These are phyloP conservation scores for Agrilus planipennis DNA, from an alignment of 1,140 invertebrate genomes.

Conservation along the genomic window DNA sequence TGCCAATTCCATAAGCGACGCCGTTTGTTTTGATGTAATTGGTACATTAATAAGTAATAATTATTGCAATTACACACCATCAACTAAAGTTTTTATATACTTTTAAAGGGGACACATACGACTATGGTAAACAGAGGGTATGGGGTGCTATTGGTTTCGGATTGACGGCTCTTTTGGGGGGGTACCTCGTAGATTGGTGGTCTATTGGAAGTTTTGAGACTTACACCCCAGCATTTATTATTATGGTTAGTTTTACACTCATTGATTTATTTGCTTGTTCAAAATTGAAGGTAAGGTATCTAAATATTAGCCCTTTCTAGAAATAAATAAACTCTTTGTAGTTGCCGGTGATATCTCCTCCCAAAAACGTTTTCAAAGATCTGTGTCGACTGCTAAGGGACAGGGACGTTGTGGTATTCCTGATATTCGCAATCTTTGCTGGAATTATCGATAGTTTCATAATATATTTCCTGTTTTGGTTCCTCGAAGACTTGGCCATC, in stretches of 20 bases:
- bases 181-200: conserved; percentile 47
- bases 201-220: conserved; percentile 45
- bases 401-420: conserved; percentile 49
- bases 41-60: conserved; percentile 37
- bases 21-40: conserved; percentile 68
- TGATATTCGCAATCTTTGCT: conserved; percentile 54
- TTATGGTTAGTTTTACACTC: conserved; percentile 47
- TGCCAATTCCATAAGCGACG: conserved; percentile 63
- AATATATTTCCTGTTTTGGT: conserved; percentile 71
- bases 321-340: conserved; percentile 30
- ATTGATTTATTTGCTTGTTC: conserved; percentile 51
- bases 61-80: neutral
- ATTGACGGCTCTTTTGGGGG: conserved; percentile 50
- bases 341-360: conserved; percentile 51
- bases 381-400: conserved; percentile 44
- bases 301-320: neutral
- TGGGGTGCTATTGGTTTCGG: conserved; percentile 71
- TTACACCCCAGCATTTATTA: conserved; percentile 55
- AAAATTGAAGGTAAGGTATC: conserved; percentile 42
- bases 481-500: conserved; percentile 57
- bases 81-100: neutral
- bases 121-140: conserved; percentile 63
- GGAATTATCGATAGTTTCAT: conserved; percentile 66
- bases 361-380: conserved; percentile 50
- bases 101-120: conserved; percentile 41